Base-by-base conservation (phyloP, 2,797 vertebrate species). In the Sandelia bainsii region DNA sequence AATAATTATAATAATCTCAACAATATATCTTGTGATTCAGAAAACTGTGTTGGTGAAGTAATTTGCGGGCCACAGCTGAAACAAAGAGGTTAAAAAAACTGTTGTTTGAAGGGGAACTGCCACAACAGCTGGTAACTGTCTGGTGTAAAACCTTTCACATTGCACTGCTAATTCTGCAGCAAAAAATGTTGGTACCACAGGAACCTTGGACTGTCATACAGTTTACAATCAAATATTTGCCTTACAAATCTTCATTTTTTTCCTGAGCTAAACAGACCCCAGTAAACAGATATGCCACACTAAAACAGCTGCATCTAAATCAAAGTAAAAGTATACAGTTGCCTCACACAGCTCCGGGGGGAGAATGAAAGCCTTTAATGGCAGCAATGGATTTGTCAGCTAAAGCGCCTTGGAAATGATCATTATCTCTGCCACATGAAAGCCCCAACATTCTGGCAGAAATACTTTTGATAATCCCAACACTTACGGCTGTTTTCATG, bases 391-490 rank as follows among this genome's bases (percentile, higher is more conserved):
- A 69, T 84, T 77, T 87, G 76, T 81, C 82, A 71, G 69, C 82
- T 66, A 71, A 69, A 80, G 76, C 52, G 42, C 72, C 84, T 78
- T 54, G 62, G 72, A 89, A 87, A 87, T 56, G 72, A 87, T 91
- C 79, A 74, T 91, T 90, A 88, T 87, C 87, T 80, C 62, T 20
- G 77, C 56, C 69, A 80, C 82, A 84, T 87, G 64, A 91, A 90
- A 92, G 81, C 56, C 63, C 66, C 56, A 3, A 72, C 37, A 3
- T 17, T 72, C 63, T 79, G 79, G 60, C 83, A 88, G 66, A 54
- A 77, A 39, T 64, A 69, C 13, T 48, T 85, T 82, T 84, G 79
- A 88, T 90, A 86, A 88, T 87, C 86, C 76, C 82, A 72, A 53
- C 79, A 84, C 69, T 91, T 82, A 89, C n/a, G 72, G 81, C 81